Percentiles rank a stretch among this genome's conserved stretches.
phyloP scores from a whole-genome alignment of 2,888 invertebrate genomes.

The Tenthredo livida region DNA sequence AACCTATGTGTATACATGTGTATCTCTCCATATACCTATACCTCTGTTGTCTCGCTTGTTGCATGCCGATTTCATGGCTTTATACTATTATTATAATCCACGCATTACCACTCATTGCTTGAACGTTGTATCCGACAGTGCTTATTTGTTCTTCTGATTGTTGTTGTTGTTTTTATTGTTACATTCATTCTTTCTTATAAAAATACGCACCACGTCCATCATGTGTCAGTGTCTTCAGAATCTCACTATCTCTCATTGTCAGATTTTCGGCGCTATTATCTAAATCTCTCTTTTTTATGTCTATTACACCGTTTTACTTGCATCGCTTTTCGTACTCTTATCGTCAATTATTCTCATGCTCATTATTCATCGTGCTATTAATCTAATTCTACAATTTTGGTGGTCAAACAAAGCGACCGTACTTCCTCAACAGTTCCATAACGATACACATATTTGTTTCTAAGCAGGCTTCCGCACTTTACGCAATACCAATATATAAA shows the following conservation, averaged over 20 bases:
- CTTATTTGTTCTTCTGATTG: neutral
- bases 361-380: neutral
- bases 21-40: constrained; percentile 5
- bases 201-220: neutral
- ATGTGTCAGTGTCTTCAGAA: neutral
- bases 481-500: neutral
- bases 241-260: neutral
- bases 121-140: neutral
- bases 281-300: neutral
- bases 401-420: too few species aligned
- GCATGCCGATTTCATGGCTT: constrained; percentile 50
- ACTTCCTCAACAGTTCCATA: neutral
- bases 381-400: neutral
- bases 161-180: constrained; percentile 14
- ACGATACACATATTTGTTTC: neutral
- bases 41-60: constrained; percentile 49
- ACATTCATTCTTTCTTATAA: neutral
- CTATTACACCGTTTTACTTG: neutral
- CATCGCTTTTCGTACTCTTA: neutral
- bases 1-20: constrained; percentile 28
- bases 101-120: neutral
- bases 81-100: neutral
- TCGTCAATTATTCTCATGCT: neutral
- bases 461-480: neutral
- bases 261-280: neutral